Evolutionary conservation across 2,113 vertebrate species (phyloP), one percentile per base, ranked within the genome.

Genomic region (Bostrychus sinensis): DNA sequence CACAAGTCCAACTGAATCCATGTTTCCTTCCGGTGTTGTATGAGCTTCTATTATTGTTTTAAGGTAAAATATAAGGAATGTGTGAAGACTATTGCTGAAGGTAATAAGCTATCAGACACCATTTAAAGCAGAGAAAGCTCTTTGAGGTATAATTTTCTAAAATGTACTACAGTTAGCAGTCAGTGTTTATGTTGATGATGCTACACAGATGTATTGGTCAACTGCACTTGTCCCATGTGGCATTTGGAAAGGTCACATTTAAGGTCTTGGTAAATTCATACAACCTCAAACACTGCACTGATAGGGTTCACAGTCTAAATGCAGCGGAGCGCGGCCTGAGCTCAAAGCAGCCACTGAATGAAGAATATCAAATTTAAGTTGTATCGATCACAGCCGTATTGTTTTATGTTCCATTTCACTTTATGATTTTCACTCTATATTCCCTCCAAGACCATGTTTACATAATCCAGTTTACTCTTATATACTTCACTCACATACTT

Each of bases 191-290:
- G 59, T n/a, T 41, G 17, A 56, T 56, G 20, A 6, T 25, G 38
- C 26, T 61, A 8, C 20, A 25, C 62, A 60, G 30, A 58, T 50
- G 19, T 19, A 78, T 34, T 66, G 77, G 83, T 75, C 73, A 42
- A 83, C 81, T 66, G 62, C 5, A 19, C 57, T 43, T 45, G 48
- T 43, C 66, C 5, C 9, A 30, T 55, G 36, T 77, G 79, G 72
- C 79, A 87, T 83, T 87, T 79, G 46, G 42, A 86, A 87, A 89
- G 83, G 87, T 87, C 75, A 71, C 5, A 2, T 73, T 79, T 82
- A 56, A 70, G 71, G 56, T 72, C 64, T 69, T 81, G 53, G 82
- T 79, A 55, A 63, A 70, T 64, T 45, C 20, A 39, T 19, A 64
- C 74, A 73, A 63, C 66, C 77, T 5, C 12, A 22, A 57, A 67